phyloP scores from a whole-genome alignment of 2,113 vertebrate genomes.

The Rhynchopsitta pachyrhyncha region DNA sequence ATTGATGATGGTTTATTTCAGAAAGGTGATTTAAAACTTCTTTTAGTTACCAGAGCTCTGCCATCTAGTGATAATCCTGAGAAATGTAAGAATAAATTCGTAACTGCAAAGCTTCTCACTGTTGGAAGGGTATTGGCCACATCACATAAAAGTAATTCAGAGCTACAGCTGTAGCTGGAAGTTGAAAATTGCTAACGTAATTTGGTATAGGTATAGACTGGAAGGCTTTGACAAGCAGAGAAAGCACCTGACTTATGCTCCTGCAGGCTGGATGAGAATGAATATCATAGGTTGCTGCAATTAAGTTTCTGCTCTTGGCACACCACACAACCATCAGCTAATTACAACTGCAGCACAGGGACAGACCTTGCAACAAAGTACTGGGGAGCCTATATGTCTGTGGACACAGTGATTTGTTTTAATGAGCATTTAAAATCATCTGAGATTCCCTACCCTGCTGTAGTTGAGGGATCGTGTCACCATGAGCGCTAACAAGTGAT shows the following conservation, averaged over 20 bases:
- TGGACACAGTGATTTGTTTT: not conserved
- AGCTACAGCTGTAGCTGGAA: not conserved
- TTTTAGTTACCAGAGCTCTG: not conserved
- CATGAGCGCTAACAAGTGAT: fast-evolving
- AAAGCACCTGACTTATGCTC: not conserved
- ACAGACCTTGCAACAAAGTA: not conserved
- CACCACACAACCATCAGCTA: not conserved
- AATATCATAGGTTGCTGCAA: not conserved
- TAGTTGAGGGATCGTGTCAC: not conserved
- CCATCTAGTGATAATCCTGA: not conserved
- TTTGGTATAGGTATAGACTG: not conserved
- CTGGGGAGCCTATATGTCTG: not conserved
- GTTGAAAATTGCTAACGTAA: not conserved
- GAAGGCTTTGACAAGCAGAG: not conserved
- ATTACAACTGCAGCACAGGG: not conserved
- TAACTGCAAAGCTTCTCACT: not conserved
- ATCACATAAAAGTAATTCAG: not conserved
- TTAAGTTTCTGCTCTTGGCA: not conserved
- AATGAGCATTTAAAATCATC: not conserved
- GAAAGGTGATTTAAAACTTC: not conserved
- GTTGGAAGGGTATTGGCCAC: not conserved
- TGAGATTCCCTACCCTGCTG: not conserved
- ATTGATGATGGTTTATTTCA: not conserved
- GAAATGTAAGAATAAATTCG: not conserved
- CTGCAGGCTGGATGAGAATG: not conserved